Base-by-base conservation (phyloP, 2,797 vertebrate species). In the Pseudochirops cupreus region DNA sequence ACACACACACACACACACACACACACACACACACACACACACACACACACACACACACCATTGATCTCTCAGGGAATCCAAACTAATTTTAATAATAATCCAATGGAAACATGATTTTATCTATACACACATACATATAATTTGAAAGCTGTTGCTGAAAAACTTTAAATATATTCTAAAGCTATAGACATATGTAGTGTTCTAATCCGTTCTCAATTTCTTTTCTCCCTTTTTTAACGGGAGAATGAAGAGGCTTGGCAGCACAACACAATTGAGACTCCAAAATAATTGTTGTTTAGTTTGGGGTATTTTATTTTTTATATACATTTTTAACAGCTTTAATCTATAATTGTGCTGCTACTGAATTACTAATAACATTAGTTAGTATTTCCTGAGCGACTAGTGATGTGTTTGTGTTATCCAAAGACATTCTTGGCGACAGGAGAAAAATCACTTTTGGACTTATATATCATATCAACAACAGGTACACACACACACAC, bases 51-150 rank as follows among this genome's bases (percentile, higher is more conserved):
- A 52, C 3, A 91, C 58, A 52, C 52, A 52, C 3, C 10, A 58
- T 58, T 92, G 0, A 11, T 57, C 91, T 57, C 91, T 24, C 7
- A 92, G 24, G 31, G 29, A 94, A 93, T 94, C 29, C 91, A 90
- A 95, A 90, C 55, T 7, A 10, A 62, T 89, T 91, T 97, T 59
- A 93, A 92, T 57, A 94, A 87, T 59, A 59, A 96, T 55, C 91
- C 18, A 91, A n/a, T 39, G 89, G 6, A 39, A 74, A 39, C 5
- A 82, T 82, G 18, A 82, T n/a, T n/a, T 21, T 7, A 67, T 18
- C n/a, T 1, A n/a, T 5, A 67, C 14, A 67, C 1, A 21, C 1
- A n/a, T 14, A 74, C 2, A 74, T 0, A 39, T 67, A 82, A 82
- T 74, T 74, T 46, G 9, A 82, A 82, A 82, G 18, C n/a, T 82